A percentile compares a stretch with the other conserved stretches of the same genome.
Evolutionary conservation across 2,888 invertebrate genomes (phyloP).

Genomic region (Tenthredo distinguenda): DNA sequence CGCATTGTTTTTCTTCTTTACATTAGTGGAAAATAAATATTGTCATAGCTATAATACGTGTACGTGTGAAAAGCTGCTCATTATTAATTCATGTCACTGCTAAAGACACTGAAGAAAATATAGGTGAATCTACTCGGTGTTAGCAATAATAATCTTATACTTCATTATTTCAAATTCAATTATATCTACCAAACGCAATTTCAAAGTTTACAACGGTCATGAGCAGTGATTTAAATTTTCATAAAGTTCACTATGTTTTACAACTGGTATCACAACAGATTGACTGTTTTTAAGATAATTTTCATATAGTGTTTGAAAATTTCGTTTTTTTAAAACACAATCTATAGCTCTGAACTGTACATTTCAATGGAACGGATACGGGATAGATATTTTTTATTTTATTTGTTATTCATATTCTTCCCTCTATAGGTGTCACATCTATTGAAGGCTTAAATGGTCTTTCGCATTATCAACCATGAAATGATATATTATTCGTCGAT

Average conservation of each 20-base stretch:
- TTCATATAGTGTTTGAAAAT: slow-evolving; percentile 5
- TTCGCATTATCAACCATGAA: slow-evolving; percentile 34
- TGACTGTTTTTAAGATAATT: slow-evolving; percentile 37
- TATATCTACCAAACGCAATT: not conserved
- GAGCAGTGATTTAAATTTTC: slow-evolving; percentile 18
- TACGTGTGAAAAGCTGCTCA: slow-evolving; percentile 34
- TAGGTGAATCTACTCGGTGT: not conserved
- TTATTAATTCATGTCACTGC: slow-evolving; percentile 34
- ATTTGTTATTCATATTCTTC: slow-evolving; percentile 2
- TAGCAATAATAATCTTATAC: not conserved
- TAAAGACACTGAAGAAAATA: not conserved
- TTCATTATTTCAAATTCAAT: not conserved
- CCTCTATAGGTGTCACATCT: slow-evolving; percentile 37
- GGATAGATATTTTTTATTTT: slow-evolving; percentile 3
- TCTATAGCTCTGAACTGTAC: slow-evolving; percentile 34
- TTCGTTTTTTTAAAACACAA: slow-evolving; percentile 11
- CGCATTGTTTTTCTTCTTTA: slow-evolving; percentile 1
- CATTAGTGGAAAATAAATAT: slow-evolving; percentile 40
- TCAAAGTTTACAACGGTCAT: not conserved
- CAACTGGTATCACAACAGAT: slow-evolving; percentile 44
- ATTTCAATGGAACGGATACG: slow-evolving; percentile 33
- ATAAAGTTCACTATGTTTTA: slow-evolving; percentile 45
- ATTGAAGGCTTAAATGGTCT: slow-evolving; percentile 37
- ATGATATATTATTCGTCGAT: slow-evolving; percentile 50
- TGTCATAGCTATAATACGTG: slow-evolving; percentile 42